Percentiles rank a stretch among this genome's conserved stretches.
Evolutionary conservation across 2,113 vertebrate genomes (phyloP).

Genomic region (Noctilio leporinus): DNA sequence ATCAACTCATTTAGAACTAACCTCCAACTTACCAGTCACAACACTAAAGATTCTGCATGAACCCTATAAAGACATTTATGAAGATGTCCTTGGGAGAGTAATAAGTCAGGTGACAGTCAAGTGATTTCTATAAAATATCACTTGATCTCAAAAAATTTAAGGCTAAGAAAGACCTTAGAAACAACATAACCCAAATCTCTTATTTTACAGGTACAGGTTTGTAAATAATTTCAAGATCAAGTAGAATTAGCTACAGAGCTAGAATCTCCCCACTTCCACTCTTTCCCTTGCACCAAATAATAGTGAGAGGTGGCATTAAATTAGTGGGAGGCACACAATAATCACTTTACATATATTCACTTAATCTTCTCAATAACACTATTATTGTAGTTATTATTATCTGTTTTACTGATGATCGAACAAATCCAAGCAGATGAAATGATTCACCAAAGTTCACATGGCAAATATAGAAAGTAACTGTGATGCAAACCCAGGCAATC

Average conservation of each 20-base stretch:
- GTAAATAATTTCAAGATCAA: background rate
- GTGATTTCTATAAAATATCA: background rate
- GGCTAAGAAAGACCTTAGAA: background rate
- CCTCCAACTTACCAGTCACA: background rate
- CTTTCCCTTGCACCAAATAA: background rate
- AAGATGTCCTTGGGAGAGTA: background rate
- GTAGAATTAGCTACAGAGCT: background rate
- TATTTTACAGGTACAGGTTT: background rate
- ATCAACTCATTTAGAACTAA: background rate
- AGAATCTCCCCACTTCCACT: background rate
- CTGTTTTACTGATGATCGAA: background rate
- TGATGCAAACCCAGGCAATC: background rate
- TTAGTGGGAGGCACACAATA: background rate
- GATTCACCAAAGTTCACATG: background rate
- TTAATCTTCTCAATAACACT: background rate
- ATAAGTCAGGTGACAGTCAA: background rate
- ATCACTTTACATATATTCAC: background rate
- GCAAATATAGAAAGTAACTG: background rate
- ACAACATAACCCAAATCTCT: background rate
- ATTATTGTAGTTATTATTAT: background rate
- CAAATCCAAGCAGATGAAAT: background rate
- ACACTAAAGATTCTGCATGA: background rate
- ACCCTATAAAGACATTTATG: background rate
- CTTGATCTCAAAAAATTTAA: background rate
- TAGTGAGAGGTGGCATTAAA: background rate